A percentile compares a stretch with the other conserved stretches of the same genome.
Conservation (phyloP, 2,113 vertebrate species). For the Brachirus orientalis region DNA sequence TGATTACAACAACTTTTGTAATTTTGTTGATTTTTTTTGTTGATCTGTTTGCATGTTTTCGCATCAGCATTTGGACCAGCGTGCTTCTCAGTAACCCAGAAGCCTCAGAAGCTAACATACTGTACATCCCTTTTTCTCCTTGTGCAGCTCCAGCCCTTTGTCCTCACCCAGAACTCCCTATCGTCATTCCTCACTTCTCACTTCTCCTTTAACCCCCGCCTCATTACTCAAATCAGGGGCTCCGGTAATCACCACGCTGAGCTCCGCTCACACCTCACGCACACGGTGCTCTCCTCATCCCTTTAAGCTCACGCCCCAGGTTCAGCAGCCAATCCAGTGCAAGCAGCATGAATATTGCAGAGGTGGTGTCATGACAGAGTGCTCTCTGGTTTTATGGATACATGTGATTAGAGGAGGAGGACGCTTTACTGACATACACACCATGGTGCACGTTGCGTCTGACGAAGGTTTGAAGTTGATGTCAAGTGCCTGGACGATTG, state of each 20-base stretch:
- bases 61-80: conserved; percentile 16
- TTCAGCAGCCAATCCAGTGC: conserved; percentile 57
- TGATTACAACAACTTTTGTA: too few relatives aligned
- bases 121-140: conserved; percentile 24
- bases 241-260: conserved; percentile 69
- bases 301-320: conserved; percentile 73
- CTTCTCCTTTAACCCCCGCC: conserved; percentile 66
- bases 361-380: conserved; percentile 61
- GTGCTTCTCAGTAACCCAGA: conserved; percentile 36
- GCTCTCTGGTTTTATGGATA: conserved; percentile 56
- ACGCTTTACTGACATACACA: conserved; percentile 62
- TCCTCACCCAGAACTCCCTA: conserved; percentile 33
- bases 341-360: conserved; percentile 74
- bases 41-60: conserved; percentile 32
- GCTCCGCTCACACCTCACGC: conserved; percentile 63
- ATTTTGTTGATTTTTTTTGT: too few relatives aligned
- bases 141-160: conserved; percentile 38
- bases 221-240: conserved; percentile 80
- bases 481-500: neutral
- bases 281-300: conserved; percentile 43
- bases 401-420: conserved; percentile 49
- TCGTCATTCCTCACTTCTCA: conserved; percentile 64
- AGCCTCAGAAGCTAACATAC: conserved; percentile 26
- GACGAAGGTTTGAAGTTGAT: conserved; percentile 44
- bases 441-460: conserved; percentile 48